Base-by-base conservation (phyloP, 2,888 invertebrate genomes). In the Pheosia tremula region DNA sequence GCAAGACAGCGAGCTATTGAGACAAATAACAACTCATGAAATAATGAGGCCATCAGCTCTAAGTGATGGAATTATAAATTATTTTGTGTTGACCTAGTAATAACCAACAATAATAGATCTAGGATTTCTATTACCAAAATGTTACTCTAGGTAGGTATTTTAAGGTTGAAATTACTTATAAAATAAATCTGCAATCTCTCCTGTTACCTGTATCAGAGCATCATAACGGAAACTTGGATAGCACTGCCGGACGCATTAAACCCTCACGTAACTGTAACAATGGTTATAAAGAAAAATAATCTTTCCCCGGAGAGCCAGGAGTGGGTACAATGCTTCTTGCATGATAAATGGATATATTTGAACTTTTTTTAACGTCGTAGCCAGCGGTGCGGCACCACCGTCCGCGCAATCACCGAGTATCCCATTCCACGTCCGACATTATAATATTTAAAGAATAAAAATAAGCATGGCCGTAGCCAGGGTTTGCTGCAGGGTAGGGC, bases 371-470 rank as follows among this genome's bases (percentile, higher is more conserved):
- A 69, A 69, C 62, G 66, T 68, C 69, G 63, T 63, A 66, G 61
- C 63, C 66, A 66, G 37, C 39, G 9, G 54, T 39, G 24, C 52
- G 53, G 24, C 24, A 24, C 24, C 24, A 24, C 24, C 24, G 24
- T 24, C 24, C 24, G 24, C 24, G 24, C 24, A 24, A 24, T 24
- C 24, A 24, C 24, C 24, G 24, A 24, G 24, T 24, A 24, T 24
- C 0, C 24, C 24, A 24, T 24, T 24, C 38, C 9, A 24, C 54
- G 9, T 54, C 36, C 7, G 58, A 66, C 66, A 73, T 68, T 77
- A 82, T 81, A 75, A 83, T 83, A 82, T 81, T 80, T 77, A 81
- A 80, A 83, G 76, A 74, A 72, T 78, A 68, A 79, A 78, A 75
- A 81, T 80, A 24, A 24, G 24, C 24, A 24, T 0, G 24, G 24